A percentile compares a stretch with the other conserved stretches of the same genome.
Evolutionary conservation across 1,140 invertebrate species (phyloP).

Genomic region (Dryas iulia): DNA sequence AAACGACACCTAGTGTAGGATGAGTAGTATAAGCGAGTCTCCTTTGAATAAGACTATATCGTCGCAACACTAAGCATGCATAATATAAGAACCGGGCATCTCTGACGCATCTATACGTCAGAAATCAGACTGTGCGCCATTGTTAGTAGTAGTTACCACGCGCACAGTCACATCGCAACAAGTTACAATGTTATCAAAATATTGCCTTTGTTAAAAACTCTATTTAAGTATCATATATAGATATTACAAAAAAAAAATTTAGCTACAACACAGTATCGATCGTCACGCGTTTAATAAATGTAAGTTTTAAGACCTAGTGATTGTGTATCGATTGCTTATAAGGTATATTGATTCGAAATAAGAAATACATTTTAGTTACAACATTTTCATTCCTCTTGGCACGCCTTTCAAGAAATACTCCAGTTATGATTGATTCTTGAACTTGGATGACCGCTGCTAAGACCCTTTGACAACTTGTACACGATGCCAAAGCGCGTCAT

Average conservation of each 20-base stretch:
- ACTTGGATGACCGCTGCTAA: conserved; percentile 21
- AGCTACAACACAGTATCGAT: no score
- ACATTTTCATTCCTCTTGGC: conserved; percentile 9
- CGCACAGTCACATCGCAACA: conserved; percentile 5
- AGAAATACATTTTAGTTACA: neutral
- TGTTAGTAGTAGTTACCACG: conserved; percentile 29
- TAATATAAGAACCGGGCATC: conserved; percentile 59
- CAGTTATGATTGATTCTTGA: conserved; percentile 25
- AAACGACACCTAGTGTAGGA: conserved; percentile 53
- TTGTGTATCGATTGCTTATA: no score
- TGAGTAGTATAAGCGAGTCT: conserved; percentile 42
- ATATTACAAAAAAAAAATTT: no score
- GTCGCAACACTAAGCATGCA: conserved; percentile 51
- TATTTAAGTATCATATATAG: no score
- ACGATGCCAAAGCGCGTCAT: neutral
- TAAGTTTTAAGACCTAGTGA: no score
- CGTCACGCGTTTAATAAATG: no score
- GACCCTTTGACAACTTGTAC: neutral
- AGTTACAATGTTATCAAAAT: no score
- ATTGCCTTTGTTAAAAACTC: no score
- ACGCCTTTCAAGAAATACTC: conserved; percentile 12
- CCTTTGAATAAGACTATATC: conserved; percentile 46
- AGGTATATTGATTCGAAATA: no score
- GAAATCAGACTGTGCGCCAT: conserved; percentile 27
- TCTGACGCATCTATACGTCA: conserved; percentile 49